Base-by-base conservation (phyloP, 2,888 invertebrate species). In the Antheraea yamamai region DNA sequence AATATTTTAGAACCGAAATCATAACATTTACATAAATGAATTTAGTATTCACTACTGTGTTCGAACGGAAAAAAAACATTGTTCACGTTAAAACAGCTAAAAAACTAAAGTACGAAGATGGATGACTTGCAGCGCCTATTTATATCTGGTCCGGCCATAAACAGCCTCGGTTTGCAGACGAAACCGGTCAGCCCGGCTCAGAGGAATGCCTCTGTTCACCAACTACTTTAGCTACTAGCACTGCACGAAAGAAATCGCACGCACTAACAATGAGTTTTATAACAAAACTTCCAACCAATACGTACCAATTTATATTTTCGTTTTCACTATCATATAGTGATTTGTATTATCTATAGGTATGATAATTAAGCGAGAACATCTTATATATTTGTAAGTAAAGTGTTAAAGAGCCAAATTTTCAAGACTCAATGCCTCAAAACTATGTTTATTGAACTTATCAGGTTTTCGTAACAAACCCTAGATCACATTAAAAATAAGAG, bases 121-220 rank as follows among this genome's bases (percentile, higher is more conserved):
- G 91, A 92, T 92, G 91, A 73, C 89, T 86, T 88, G 90, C 91
- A 87, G 88, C 85, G 87, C 87, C 93, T 94, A 94, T 94, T 93
- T 94, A 93, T 94, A 94, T 91, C 92, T 91, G 91, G 91, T 90
- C 89, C 89, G 88, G 87, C 92, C 92, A 91, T 93, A 93, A 93
- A 92, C 92, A 89, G 92, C 88, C 85, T 84, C 87, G 82, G 84
- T 83, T 81, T 84, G 73, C 75, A 73, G 75, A 75, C 74, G 87
- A 87, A 92, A 94, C 94, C 94, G 93, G 94, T 94, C 92, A 83
- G 87, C 86, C 89, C 86, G 87, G 89, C 90, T 86, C 82, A 76
- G 82, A 85, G 92, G 94, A 92, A 93, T 93, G 92, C 89, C 90
- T 89, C 85, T 87, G 90, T 88, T 92, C 91, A 90, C 88, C 91